These are phyloP conservation scores for Garra rufa DNA, from an alignment of 2,113 vertebrate genomes.

Conservation along the genomic window DNA sequence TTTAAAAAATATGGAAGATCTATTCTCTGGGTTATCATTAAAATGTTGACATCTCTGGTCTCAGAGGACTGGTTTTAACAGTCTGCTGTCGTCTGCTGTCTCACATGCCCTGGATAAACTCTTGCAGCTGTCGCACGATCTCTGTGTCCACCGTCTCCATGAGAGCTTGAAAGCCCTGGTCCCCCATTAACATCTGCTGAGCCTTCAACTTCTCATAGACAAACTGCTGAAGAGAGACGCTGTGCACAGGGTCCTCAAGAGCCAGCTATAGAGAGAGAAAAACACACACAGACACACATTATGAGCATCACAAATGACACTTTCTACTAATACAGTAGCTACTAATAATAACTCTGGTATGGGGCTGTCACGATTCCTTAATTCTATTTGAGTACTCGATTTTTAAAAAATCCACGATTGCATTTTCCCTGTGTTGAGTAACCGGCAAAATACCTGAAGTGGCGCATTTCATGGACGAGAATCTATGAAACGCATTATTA, in stretches of 20 bases:
- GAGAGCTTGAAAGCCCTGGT: constrained; percentile 87
- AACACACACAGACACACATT: constrained; percentile 7
- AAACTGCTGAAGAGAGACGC: constrained; percentile 91
- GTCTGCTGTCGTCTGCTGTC: constrained; percentile 57
- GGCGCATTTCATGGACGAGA: too few species aligned
- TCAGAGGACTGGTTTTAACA: constrained; percentile 45
- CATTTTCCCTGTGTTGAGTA: too few species aligned
- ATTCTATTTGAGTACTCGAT: too few species aligned
- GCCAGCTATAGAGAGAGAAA: constrained; percentile 79
- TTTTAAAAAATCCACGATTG: too few species aligned
- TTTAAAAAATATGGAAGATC: constrained; percentile 68
- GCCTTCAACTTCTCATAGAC: constrained; percentile 96
- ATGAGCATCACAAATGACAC: too few species aligned
- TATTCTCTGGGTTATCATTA: constrained; percentile 58
- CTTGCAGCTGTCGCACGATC: constrained; percentile 92
- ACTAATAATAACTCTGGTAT: too few species aligned
- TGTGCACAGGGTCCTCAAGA: constrained; percentile 93
- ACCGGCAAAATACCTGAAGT: too few species aligned
- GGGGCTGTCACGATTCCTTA: too few species aligned
- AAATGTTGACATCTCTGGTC: constrained; percentile 2
- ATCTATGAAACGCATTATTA: too few species aligned
- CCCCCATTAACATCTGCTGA: constrained; percentile 89
- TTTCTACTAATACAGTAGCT: too few species aligned
- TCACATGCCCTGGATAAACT: constrained; percentile 90
- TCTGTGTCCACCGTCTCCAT: constrained; percentile 98